Evolutionary conservation across 2,113 vertebrate species (phyloP).

Genomic region (Columbina picui): DNA sequence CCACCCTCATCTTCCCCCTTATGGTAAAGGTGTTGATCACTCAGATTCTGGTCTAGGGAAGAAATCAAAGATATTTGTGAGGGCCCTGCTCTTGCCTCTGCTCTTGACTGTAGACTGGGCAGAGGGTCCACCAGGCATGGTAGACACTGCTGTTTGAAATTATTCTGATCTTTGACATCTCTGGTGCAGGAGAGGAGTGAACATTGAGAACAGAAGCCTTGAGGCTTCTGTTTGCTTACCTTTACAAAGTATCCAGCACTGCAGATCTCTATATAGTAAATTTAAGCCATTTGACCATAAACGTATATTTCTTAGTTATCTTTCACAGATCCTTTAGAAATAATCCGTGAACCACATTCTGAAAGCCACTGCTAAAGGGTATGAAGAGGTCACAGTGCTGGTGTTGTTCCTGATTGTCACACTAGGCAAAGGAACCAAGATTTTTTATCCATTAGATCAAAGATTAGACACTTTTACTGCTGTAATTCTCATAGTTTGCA

Average conservation of each 20-base stretch:
- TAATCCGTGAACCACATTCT: background rate
- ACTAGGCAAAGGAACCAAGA: background rate
- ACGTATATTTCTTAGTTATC: background rate
- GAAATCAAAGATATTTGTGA: background rate
- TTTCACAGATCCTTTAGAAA: background rate
- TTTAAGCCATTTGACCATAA: background rate
- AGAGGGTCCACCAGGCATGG: background rate
- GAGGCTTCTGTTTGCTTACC: background rate
- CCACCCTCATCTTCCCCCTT: background rate
- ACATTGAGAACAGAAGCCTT: background rate
- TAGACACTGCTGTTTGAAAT: background rate
- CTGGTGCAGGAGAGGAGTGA: background rate
- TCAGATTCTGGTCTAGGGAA: background rate
- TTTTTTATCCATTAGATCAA: background rate
- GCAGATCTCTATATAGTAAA: background rate
- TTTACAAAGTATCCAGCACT: background rate
- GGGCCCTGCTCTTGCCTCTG: background rate
- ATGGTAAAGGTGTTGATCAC: background rate
- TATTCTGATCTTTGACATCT: background rate
- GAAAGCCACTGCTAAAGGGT: background rate
- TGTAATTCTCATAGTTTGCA: background rate
- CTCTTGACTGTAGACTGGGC: background rate
- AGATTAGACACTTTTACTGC: background rate
- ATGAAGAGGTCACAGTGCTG: background rate
- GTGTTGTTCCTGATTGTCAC: background rate